Base-by-base conservation (phyloP, 2,797 vertebrate genomes). In the Columba guinea region DNA sequence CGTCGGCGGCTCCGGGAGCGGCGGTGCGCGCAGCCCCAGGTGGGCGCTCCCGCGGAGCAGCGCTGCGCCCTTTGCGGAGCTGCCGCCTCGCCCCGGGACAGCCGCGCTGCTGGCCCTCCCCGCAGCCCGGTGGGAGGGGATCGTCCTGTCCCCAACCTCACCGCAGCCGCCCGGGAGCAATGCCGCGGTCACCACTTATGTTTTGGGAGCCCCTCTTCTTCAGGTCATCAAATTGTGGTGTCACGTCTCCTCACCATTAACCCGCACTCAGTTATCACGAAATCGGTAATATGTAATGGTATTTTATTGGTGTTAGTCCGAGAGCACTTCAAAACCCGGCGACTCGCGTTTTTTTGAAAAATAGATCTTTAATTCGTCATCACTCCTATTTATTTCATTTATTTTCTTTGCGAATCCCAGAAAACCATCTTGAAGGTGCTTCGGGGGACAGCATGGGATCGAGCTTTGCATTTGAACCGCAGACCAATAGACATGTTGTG, bases 31-130 rank as follows among this genome's bases (percentile, higher is more conserved):
- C 79, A 62, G 93, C 87, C 87, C 89, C 88, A 7, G 77, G 55
- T 37, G 49, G 24, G 75, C 91, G 79, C 87, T 78, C 22, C 75
- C 21, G 46, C 23, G 30, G 51, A 48, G 59, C 34, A 13, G 51
- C 51, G 24, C 27, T 51, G 41, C 27, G 35, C 84, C 89, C 81
- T 97, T 96, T 96, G 97, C 97, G 96, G 95, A 97, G 95, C 88
- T 95, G 88, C 96, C 89, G 96, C 97, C 97, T 98, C 97, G 96
- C n/a, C 37, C 92, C 46, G 20, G 44, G 27, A 13, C 63, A 11
- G 26, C 34, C 48, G 22, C 58, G n/a, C 68, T 48, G 13, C n/a
- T 24, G 39, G 18, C 6, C 34, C 26, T 14, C 11, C 32, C 59
- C 22, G 13, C 52, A 27, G 44, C 53, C 46, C 73, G 3, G 19